phyloP scores from a whole-genome alignment of 2,888 invertebrate genomes.

The Microplitis manilae region DNA sequence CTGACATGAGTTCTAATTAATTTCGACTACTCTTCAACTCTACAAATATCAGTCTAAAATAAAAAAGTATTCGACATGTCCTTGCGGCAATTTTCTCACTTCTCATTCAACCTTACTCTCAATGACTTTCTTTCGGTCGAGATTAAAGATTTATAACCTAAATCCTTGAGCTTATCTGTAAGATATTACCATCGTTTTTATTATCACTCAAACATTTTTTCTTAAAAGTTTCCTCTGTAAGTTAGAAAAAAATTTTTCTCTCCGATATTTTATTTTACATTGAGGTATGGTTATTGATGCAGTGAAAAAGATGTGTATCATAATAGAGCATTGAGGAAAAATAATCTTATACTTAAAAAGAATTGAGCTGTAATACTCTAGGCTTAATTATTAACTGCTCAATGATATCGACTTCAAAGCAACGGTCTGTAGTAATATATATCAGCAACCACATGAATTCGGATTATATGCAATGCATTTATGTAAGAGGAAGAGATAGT shows the following conservation, averaged over 20 bases:
- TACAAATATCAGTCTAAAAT: constrained; percentile 15
- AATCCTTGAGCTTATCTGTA: constrained; percentile 60
- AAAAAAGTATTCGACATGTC: background rate
- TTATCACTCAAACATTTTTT: constrained; percentile 34
- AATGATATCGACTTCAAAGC: background rate
- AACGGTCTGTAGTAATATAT: background rate
- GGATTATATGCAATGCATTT: constrained; percentile 16
- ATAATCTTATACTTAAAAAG: background rate
- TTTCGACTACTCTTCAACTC: background rate
- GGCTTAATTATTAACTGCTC: background rate
- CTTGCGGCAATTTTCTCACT: constrained; percentile 28
- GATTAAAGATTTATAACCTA: constrained; percentile 62
- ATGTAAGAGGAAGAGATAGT: constrained; percentile 25
- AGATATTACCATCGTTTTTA: constrained; percentile 60
- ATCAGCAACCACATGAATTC: background rate
- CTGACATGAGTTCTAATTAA: constrained; percentile 1
- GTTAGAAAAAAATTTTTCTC: background rate
- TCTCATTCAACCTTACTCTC: background rate
- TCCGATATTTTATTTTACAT: background rate
- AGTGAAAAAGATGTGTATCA: background rate
- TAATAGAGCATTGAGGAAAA: background rate
- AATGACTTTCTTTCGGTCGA: constrained; percentile 55
- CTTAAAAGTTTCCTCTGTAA: constrained; percentile 8
- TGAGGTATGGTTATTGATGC: background rate
- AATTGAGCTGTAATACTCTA: background rate